phyloP scores from a whole-genome alignment of 2,888 invertebrate genomes.

The Diloba caeruleocephala region DNA sequence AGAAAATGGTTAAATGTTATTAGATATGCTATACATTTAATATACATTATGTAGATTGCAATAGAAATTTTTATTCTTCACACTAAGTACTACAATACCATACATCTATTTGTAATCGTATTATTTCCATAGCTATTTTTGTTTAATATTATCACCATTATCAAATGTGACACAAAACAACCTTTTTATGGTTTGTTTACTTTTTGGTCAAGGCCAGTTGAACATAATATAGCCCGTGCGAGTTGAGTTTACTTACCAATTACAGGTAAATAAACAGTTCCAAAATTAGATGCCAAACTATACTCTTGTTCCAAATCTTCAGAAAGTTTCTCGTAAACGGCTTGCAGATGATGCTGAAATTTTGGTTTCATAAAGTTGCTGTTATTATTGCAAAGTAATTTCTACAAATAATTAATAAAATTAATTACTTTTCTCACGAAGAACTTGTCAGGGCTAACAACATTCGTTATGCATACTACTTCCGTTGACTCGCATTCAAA shows the following conservation, averaged over 20 bases:
- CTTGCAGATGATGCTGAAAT: constrained; percentile 70
- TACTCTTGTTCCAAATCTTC: constrained; percentile 83
- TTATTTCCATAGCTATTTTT: too few species aligned
- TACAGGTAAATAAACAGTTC: constrained; percentile 82
- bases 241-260: constrained; percentile 75
- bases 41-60: too few species aligned
- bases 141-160: too few species aligned
- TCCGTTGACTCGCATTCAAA: constrained; percentile 76
- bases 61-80: too few species aligned
- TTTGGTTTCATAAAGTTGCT: not conserved
- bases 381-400: not conserved
- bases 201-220: too few species aligned
- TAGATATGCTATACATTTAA: too few species aligned
- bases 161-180: too few species aligned
- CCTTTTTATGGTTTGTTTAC: too few species aligned
- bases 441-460: constrained; percentile 91
- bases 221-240: too few species aligned
- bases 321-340: constrained; percentile 76
- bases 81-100: too few species aligned
- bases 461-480: constrained; percentile 88
- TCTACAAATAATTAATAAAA: constrained; percentile 1
- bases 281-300: constrained; percentile 59
- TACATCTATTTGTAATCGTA: too few species aligned
- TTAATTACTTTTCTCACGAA: constrained; percentile 90
- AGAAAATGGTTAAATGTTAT: too few species aligned